Evolutionary conservation across 2,113 vertebrate genomes (phyloP).

Genomic region (Indicator maculatus): DNA sequence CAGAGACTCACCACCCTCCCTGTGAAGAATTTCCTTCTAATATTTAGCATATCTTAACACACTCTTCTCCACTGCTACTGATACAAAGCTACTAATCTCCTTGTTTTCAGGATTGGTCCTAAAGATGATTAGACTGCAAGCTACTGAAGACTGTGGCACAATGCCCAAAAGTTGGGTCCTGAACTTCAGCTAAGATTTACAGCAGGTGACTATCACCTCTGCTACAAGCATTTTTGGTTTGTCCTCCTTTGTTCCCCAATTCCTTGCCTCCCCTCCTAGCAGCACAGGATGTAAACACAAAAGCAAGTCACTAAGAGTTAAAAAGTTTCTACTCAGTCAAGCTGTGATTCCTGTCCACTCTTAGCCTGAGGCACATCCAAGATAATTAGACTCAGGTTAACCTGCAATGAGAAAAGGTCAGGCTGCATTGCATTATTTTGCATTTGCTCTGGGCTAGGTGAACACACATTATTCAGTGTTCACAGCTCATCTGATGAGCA

Average conservation of each 20-base stretch:
- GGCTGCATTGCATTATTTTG: conserved; percentile 47
- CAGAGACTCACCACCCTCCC: too few relatives aligned
- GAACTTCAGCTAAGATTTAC: background rate
- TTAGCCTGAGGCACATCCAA: conserved; percentile 30
- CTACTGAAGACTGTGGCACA: background rate
- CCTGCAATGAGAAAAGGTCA: conserved; percentile 60
- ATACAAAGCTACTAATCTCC: background rate
- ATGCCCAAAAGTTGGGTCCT: background rate
- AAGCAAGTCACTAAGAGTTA: conserved; percentile 19
- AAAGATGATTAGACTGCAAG: background rate
- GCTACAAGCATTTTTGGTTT: background rate
- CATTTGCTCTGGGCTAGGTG: conserved; percentile 53
- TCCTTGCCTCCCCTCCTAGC: background rate
- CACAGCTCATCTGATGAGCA: background rate
- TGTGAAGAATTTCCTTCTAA: too few relatives aligned
- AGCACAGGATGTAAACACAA: background rate
- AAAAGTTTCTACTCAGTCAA: conserved; percentile 7
- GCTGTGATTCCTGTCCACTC: conserved; percentile 38
- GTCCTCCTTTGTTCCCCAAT: background rate
- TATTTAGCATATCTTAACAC: too few relatives aligned
- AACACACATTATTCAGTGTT: conserved; percentile 11
- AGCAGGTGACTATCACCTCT: background rate
- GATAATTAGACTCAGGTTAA: conserved; percentile 64
- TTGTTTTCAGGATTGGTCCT: background rate
- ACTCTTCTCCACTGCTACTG: background rate